Evolutionary conservation across 2,888 invertebrate species (phyloP), one percentile per base, ranked within the genome.

Genomic region (Cataglyphis cursor): DNA sequence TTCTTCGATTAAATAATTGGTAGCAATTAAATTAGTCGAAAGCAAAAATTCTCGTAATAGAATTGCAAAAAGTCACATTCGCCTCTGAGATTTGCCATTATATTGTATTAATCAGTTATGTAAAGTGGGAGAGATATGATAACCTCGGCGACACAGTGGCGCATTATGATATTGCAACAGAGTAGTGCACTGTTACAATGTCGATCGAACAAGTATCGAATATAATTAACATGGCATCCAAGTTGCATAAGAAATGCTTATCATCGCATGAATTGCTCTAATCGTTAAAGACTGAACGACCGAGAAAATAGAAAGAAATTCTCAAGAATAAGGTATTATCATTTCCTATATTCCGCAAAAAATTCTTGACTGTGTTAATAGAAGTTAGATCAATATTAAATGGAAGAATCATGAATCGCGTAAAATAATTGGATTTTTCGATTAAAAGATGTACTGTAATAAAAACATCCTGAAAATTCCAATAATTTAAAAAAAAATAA

Each of bases 221-320:
- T 51, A 51, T 89, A 87, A 89, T 89, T 89, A 85, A 87, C 76
- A 82, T 70, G 54, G 62, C 82, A 85, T 72, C 83, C 54, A 44
- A 54, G 81, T 88, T 87, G 76, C 82, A 81, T 72, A 89, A 89
- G 24, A 68, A 48, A 41, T 21, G 65, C 10, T 44, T 84, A 64
- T 61, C 38, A 66, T 57, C 70, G 61, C 24, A 66, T 61, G 61
- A 59, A 74, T 65, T 64, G 44, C 48, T 76, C 54, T 21, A 66
- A 68, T 68, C 21, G 44, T 83, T 12, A 2, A 24, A 74, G 10
- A 68, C 31, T n/a, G 54, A 10, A 68, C 54, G 8, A 83, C 65
- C 57, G 65, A 72, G 61, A 81, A 75, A 81, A 76, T 82, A 78
- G 84, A 73, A 88, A 85, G 82, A 82, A 81, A 73, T 81, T 61